These are phyloP conservation scores for Trissolcus basalis DNA, from an alignment of 1,140 invertebrate species.

Conservation along the genomic window DNA sequence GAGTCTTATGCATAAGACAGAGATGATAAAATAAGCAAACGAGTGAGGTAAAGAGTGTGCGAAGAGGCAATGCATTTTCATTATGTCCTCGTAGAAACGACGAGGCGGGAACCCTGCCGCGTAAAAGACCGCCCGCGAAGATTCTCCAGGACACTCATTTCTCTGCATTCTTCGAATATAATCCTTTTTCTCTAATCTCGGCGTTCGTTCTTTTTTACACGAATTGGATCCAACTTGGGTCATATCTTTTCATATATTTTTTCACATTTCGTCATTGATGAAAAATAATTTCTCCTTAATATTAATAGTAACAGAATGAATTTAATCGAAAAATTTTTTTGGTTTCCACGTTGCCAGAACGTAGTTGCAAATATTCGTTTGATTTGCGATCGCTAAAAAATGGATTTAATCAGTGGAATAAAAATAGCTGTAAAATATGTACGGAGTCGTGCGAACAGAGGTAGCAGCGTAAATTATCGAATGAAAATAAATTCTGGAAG, in stretches of 20 bases:
- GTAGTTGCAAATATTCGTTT: too few species aligned
- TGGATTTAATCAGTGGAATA: too few species aligned
- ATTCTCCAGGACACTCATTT: constrained; percentile 28
- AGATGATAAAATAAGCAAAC: background rate
- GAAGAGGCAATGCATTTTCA: constrained; percentile 46
- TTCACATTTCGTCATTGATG: too few species aligned
- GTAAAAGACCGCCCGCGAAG: constrained; percentile 41
- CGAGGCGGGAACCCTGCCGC: constrained; percentile 23
- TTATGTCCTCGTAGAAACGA: constrained; percentile 34
- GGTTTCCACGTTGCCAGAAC: too few species aligned
- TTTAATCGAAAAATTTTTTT: too few species aligned
- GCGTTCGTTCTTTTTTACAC: background rate
- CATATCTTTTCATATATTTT: too few species aligned
- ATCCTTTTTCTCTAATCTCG: constrained; percentile 17
- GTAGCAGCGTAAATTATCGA: constrained; percentile 42
- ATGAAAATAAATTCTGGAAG: constrained; percentile 44
- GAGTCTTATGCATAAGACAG: constrained; percentile 5
- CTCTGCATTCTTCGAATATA: background rate
- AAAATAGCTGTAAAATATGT: constrained; percentile 36
- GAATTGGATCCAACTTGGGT: too few species aligned
- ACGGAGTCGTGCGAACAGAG: constrained; percentile 33
- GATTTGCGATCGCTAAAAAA: too few species aligned
- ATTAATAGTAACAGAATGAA: too few species aligned
- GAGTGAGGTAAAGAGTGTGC: constrained; percentile 16
- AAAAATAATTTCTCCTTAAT: too few species aligned